Conservation (phyloP, 2,797 vertebrate genomes). For the Cichlasoma orientale region DNA sequence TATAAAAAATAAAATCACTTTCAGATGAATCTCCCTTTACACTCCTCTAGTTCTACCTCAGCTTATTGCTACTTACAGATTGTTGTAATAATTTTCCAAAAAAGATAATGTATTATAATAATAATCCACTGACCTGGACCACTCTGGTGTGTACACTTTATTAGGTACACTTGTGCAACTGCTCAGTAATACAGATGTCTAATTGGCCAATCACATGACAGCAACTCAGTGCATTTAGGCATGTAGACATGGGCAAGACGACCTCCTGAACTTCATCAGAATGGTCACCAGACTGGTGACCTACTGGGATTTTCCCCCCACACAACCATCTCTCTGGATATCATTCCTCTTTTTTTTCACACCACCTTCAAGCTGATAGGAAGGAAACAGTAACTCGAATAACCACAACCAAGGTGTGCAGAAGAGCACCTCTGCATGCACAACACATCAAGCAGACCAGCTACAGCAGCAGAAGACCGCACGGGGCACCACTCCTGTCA, state of each 20-base stretch:
- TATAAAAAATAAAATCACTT: no score
- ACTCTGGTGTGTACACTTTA: background rate
- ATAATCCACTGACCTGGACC: no score
- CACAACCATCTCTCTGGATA: no score
- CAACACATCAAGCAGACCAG: background rate
- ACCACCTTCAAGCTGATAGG: background rate
- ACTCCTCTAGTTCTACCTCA: background rate
- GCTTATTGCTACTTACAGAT: background rate
- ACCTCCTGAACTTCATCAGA: no score
- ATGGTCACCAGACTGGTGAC: background rate
- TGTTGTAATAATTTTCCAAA: background rate
- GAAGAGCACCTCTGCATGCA: background rate
- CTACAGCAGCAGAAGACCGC: no score
- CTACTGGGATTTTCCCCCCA: background rate
- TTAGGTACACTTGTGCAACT: no score
- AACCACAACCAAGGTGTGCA: background rate
- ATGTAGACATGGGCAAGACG: no score
- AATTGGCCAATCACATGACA: no score
- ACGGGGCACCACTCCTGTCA: background rate
- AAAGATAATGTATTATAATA: background rate
- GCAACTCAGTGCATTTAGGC: no score
- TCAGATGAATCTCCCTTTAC: no score
- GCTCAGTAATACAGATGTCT: no score
- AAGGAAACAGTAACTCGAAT: background rate
- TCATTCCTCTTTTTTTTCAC: no score